A percentile compares a stretch with the other conserved stretches of the same genome.
Conservation (phyloP, 2,113 vertebrate genomes). For the Ophthalmolycus amberensis region DNA sequence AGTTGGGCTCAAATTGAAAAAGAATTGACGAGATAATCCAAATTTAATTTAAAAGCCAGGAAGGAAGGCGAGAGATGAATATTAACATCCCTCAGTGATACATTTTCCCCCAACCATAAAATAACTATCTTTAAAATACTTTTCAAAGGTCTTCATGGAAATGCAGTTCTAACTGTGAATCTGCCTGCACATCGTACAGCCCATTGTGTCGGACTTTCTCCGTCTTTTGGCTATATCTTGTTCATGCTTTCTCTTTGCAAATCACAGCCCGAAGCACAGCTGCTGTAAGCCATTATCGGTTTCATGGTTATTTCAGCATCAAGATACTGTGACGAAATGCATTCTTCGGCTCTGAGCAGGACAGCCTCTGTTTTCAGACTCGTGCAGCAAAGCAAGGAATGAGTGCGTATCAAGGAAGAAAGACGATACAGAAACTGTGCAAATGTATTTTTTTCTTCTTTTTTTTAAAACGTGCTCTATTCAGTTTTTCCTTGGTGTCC, state of each 20-base stretch:
- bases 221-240: neutral
- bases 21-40: neutral
- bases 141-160: neutral
- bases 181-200: neutral
- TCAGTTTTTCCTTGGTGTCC: neutral
- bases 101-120: neutral
- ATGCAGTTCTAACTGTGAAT: neutral
- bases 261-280: neutral
- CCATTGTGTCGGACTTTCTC: neutral
- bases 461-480: too few species aligned
- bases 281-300: neutral
- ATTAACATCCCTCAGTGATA: neutral
- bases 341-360: neutral
- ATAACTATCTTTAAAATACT: neutral
- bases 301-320: neutral
- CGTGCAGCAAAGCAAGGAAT: neutral
- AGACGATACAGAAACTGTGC: neutral
- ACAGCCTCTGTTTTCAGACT: neutral
- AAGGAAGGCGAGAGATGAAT: neutral
- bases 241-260: neutral
- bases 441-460: neutral
- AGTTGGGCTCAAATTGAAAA: neutral
- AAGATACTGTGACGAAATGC: neutral
- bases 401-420: neutral
- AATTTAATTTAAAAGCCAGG: neutral